These are phyloP conservation scores for Chlorocebus sabaeus DNA, from an alignment of 2,113 vertebrate species.

Conservation along the genomic window DNA sequence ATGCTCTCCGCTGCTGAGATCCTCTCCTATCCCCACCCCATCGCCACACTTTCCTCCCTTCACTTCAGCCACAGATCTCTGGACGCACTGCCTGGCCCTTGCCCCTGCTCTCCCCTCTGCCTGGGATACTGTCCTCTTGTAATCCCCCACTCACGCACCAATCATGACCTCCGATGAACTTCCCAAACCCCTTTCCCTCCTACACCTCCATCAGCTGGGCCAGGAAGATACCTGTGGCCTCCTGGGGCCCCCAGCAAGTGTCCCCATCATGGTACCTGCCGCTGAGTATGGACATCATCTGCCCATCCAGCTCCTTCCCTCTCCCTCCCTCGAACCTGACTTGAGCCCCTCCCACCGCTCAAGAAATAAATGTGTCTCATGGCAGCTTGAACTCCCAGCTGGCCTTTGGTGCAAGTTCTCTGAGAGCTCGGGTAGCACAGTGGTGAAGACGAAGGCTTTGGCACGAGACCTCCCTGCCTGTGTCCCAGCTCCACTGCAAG, in stretches of 20 bases:
- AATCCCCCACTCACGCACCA: neutral
- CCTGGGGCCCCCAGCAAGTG: neutral
- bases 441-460: neutral
- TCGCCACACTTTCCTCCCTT: neutral
- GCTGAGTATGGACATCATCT: neutral
- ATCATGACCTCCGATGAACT: neutral
- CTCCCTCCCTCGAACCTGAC: fast-evolving
- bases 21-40: fast-evolving
- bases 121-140: neutral
- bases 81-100: fast-evolving
- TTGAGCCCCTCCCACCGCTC: neutral
- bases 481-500: neutral
- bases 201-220: neutral
- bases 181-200: neutral
- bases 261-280: fast-evolving
- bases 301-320: neutral
- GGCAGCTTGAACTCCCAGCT: neutral
- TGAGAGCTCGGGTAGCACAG: fast-evolving
- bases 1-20: neutral
- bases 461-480: neutral
- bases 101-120: fast-evolving
- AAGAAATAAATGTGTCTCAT: fast-evolving
- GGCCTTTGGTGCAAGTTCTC: fast-evolving
- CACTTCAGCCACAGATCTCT: neutral
- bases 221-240: neutral